These are phyloP conservation scores for Anas platyrhynchos DNA, from an alignment of 2,113 vertebrate genomes.

Conservation along the genomic window DNA sequence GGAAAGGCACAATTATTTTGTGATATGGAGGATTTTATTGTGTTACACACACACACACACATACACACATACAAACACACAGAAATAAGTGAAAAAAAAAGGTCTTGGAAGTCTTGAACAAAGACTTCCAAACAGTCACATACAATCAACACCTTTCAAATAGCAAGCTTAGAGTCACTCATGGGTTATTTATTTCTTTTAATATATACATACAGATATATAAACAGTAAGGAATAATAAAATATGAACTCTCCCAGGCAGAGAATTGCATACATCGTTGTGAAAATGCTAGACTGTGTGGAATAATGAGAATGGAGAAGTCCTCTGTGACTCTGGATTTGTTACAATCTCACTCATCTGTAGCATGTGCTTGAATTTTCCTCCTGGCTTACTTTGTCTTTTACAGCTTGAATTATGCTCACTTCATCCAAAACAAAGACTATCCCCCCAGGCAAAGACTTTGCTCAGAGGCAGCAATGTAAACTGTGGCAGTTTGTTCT, in stretches of 20 bases:
- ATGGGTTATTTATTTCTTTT: not conserved
- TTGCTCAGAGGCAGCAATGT: not conserved
- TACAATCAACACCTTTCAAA: not conserved
- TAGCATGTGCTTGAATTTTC: not conserved
- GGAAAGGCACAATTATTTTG: not conserved
- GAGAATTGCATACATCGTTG: not conserved
- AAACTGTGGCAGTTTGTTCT: not conserved
- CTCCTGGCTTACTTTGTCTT: not conserved
- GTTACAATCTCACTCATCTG: not conserved
- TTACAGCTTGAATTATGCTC: not conserved
- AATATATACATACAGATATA: fast-evolving
- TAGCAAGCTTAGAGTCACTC: not conserved
- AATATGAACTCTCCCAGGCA: not conserved
- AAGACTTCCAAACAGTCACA: fast-evolving
- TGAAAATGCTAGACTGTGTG: not conserved
- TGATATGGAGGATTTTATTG: fast-evolving
- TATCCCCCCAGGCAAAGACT: not conserved
- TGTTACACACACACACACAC: fast-evolving
- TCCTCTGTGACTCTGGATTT: not conserved
- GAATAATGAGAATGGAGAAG: not conserved
- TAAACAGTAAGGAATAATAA: not conserved
- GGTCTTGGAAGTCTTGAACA: not conserved
- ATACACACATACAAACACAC: too few relatives aligned
- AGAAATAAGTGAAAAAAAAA: not conserved
- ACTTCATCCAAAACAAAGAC: not conserved